A percentile compares a stretch with the other conserved stretches of the same genome.
Conservation (phyloP, 2,888 invertebrate genomes). For the Galerucella pusilla region DNA sequence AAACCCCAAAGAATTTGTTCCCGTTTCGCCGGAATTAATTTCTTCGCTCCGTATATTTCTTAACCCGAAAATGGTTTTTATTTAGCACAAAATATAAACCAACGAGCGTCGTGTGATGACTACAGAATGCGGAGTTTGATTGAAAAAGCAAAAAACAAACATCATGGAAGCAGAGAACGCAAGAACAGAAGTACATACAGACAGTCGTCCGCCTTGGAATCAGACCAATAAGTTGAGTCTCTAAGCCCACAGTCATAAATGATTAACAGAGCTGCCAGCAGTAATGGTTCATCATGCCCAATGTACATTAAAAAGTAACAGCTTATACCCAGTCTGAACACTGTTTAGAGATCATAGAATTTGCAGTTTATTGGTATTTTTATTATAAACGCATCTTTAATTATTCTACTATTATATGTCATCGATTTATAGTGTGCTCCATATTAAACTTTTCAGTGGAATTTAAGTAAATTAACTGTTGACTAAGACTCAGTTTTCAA, state of each 20-base stretch:
- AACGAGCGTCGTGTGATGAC: constrained; percentile 5
- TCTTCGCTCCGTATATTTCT: background rate
- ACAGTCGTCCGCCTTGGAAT: constrained; percentile 23
- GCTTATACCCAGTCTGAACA: background rate
- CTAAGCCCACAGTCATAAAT: background rate
- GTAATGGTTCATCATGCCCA: background rate
- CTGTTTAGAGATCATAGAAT: background rate
- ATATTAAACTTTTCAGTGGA: too few relatives aligned
- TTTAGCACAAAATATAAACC: constrained; percentile 6
- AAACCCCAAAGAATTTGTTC: background rate
- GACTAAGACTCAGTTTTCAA: too few relatives aligned
- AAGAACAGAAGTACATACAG: constrained; percentile 11
- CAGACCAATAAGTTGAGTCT: constrained; percentile 11
- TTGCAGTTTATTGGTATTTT: too few relatives aligned
- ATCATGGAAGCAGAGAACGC: background rate
- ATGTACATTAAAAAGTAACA: background rate
- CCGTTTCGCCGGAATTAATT: background rate
- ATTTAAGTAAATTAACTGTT: too few relatives aligned
- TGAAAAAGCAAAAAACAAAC: constrained; percentile 3
- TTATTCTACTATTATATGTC: too few relatives aligned
- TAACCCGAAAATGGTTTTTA: background rate
- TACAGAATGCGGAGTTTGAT: background rate
- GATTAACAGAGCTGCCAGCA: background rate
- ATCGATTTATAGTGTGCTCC: too few relatives aligned
- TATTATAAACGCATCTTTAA: too few relatives aligned